phyloP scores from a whole-genome alignment of 2,797 vertebrate genomes.

The Picus viridis region DNA sequence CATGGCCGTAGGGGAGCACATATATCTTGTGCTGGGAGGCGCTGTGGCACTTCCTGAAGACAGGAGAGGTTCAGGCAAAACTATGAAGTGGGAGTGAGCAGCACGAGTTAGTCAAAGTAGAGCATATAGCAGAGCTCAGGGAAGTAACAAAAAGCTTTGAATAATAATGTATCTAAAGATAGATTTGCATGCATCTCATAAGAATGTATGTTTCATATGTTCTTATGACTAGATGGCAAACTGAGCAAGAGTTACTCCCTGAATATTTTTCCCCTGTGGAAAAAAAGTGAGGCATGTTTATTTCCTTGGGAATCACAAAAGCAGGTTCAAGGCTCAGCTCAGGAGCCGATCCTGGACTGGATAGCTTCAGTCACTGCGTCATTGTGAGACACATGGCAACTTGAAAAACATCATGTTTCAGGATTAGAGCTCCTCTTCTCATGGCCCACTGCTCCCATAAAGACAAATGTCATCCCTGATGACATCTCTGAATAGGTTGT shows the following conservation, averaged over 20 bases:
- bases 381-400: background rate
- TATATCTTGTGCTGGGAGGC: background rate
- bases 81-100: background rate
- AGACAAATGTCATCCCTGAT: conserved; percentile 5
- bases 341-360: background rate
- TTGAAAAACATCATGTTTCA: background rate
- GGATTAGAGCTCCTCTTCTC: background rate
- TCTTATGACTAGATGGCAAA: background rate
- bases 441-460: background rate
- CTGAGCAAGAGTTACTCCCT: background rate
- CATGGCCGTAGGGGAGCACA: rapidly evolving
- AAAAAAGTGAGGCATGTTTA: background rate
- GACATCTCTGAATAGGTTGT: background rate
- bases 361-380: background rate
- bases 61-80: rapidly evolving
- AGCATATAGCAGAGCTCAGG: background rate
- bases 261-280: background rate
- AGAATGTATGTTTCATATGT: background rate
- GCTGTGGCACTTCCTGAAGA: rapidly evolving
- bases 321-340: background rate
- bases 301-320: background rate
- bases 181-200: background rate
- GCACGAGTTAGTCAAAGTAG: background rate
- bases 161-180: background rate
- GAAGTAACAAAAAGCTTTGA: background rate